A percentile compares a stretch with the other conserved stretches of the same genome.
These are phyloP conservation scores for Calliphora vicina DNA, from an alignment of 1,140 invertebrate genomes.

Conservation along the genomic window DNA sequence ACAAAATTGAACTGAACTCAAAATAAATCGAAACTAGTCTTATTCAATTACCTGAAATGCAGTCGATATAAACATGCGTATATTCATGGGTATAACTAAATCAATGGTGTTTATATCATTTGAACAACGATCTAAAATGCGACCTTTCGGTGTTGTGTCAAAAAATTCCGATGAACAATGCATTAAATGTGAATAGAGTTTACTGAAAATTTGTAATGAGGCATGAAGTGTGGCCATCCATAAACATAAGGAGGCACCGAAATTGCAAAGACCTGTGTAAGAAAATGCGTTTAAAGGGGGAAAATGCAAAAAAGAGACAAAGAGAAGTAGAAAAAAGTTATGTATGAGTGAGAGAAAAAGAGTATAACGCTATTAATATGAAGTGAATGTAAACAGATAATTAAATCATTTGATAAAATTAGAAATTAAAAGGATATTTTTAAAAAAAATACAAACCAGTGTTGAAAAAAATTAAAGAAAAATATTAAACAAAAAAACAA, in stretches of 20 bases:
- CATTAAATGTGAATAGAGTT: constrained; percentile 70
- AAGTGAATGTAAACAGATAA: background rate
- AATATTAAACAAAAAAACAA: constrained; percentile 44
- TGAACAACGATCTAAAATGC: constrained; percentile 78
- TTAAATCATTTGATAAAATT: background rate
- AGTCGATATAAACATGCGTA: constrained; percentile 54
- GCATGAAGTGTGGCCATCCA: constrained; percentile 71
- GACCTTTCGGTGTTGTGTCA: constrained; percentile 78
- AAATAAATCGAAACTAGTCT: background rate
- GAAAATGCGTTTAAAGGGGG: background rate
- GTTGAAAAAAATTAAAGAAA: constrained; percentile 29
- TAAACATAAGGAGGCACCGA: constrained; percentile 67
- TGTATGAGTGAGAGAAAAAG: background rate
- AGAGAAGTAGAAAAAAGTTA: background rate
- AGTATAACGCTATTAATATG: background rate
- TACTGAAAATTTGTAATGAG: constrained; percentile 54
- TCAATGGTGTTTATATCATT: constrained; percentile 78
- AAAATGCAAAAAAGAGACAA: background rate
- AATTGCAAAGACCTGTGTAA: constrained; percentile 54
- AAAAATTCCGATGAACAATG: constrained; percentile 78
- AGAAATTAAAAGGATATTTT: background rate
- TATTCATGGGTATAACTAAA: constrained; percentile 63
- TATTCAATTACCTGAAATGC: constrained; percentile 52
- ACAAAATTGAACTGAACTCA: no score
- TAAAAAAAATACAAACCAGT: constrained; percentile 31